Evolutionary conservation across 2,797 vertebrate species (phyloP).

Genomic region (Remorina albescens): DNA sequence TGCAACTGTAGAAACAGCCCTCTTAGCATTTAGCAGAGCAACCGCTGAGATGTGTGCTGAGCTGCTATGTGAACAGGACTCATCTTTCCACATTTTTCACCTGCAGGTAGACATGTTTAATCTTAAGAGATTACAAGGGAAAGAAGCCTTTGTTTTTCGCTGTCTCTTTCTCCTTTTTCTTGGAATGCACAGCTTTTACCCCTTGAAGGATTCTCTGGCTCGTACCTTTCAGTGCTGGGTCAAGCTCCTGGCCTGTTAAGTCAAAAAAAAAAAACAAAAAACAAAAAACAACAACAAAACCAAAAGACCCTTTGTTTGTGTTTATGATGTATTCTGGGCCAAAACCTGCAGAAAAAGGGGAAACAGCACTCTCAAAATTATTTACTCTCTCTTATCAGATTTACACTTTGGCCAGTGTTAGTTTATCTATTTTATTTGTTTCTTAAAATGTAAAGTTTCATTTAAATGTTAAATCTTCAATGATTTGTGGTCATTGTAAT

Average conservation of each 20-base stretch:
- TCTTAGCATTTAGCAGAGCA: constrained; percentile 68
- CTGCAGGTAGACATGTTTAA: constrained; percentile 78
- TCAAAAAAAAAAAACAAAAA: no score
- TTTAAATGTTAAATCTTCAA: not conserved
- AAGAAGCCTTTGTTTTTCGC: constrained; percentile 54
- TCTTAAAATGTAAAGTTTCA: not conserved
- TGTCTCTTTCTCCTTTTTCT: constrained; percentile 52
- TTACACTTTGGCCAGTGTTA: not conserved
- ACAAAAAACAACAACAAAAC: no score
- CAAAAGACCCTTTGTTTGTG: constrained; percentile 50
- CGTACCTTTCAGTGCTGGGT: constrained; percentile 67
- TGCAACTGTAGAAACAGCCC: constrained; percentile 39
- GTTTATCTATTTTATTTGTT: not conserved
- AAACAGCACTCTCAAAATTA: constrained; percentile 18
- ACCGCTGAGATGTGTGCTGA: constrained; percentile 54
- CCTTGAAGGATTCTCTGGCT: constrained; percentile 60
- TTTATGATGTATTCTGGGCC: constrained; percentile 36
- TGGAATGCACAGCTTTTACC: constrained; percentile 50
- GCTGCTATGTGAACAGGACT: constrained; percentile 63
- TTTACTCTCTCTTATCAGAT: constrained; percentile 16
- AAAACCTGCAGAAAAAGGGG: constrained; percentile 35
- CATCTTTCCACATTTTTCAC: constrained; percentile 66
- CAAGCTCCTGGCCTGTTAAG: constrained; percentile 59
- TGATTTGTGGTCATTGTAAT: not conserved
- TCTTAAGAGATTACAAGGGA: constrained; percentile 75